Evolutionary conservation across 2,113 vertebrate species (phyloP), one percentile per base, ranked within the genome.

Genomic region (Silurus meridionalis): DNA sequence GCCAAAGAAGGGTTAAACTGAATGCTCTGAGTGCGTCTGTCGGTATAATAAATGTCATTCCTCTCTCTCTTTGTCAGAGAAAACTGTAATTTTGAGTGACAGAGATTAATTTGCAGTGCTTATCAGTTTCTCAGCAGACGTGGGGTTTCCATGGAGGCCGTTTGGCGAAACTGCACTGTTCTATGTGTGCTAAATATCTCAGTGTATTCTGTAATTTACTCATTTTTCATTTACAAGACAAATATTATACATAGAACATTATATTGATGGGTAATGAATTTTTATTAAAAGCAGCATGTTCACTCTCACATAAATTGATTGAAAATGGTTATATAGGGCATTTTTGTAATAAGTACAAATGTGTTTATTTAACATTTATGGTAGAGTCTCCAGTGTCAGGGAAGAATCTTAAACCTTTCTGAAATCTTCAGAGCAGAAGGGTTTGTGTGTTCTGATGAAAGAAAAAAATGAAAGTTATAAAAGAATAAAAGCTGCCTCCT

Each of bases 61-160:
- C 57, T 21, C 28, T 46, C 17, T 10, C 5, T 5, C 11, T 60
- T 60, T 80, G 57, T 80, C 53, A 46, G 15, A 80, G 17, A 25
- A 80, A 80, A 46, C 75, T 80, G 57, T 60, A 61, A 80, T 61
- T 61, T 80, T 61, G 57, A 61, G 57, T 48, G 37, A 48, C 5
- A 6, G 28, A 61, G 28, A 80, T 80, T 80, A 60, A 80, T 80
- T 46, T 61, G 78, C 6, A 19, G 78, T 48, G 57, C 78, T 80
- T 80, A 80, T 80, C 78, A 23, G 78, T 23, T 28, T 80, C 78
- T 80, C 57, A 61, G 78, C 78, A 80, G 57, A 60, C 37, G 2
- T 10, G 3, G 5, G 58, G 78, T 80, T 80, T 80, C 78, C 57
- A 80, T 61, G 57, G 78, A 61, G 28, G 57, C 57, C 5, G 2